Evolutionary conservation across 2,888 invertebrate genomes (phyloP).

Genomic region (Xanthorhoe designata): DNA sequence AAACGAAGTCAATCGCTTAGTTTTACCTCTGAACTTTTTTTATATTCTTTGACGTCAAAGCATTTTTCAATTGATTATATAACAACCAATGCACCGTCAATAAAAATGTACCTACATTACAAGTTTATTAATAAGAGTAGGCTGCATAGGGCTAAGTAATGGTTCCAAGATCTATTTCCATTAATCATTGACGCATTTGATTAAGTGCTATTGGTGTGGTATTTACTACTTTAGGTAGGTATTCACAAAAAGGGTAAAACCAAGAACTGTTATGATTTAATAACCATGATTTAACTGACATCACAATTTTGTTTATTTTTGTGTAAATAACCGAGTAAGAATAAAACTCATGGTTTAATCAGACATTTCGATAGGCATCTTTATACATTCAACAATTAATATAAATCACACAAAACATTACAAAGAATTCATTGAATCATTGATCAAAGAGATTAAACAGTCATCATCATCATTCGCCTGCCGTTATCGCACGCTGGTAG

Average conservation of each 20-base stretch:
- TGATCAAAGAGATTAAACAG: no score
- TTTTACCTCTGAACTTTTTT: neutral
- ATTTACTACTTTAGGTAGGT: neutral
- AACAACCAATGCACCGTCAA: neutral
- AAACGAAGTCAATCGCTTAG: neutral
- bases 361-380: neutral
- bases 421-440: neutral
- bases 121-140: neutral
- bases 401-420: neutral
- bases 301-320: neutral
- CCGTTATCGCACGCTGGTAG: no score
- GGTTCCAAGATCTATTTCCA: conserved; percentile 16
- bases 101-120: neutral
- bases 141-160: neutral
- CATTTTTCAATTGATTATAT: neutral
- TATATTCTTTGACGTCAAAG: neutral
- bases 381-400: no score
- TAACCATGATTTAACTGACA: neutral
- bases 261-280: neutral
- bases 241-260: neutral
- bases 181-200: conserved; percentile 5
- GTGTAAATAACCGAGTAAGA: neutral
- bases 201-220: neutral
- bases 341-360: no score
- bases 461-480: no score